Evolutionary conservation across 2,797 vertebrate genomes (phyloP).

Genomic region (Amphiprion clarkii): DNA sequence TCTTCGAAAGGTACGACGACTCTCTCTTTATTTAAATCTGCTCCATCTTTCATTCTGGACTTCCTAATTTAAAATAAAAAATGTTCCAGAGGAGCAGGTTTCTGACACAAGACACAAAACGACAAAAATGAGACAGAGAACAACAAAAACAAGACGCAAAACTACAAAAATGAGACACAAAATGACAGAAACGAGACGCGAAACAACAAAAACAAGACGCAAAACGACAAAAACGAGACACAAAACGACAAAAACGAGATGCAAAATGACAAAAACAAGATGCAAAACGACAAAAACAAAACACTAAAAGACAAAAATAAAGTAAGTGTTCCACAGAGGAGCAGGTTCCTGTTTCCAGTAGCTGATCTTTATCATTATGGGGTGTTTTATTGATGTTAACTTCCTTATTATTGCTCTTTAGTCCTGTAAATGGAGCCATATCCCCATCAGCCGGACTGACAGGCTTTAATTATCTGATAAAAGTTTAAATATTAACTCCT

Average conservation of each 20-base stretch:
- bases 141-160: too few species aligned
- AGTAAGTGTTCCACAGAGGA: not conserved
- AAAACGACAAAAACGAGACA: too few species aligned
- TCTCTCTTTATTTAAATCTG: not conserved
- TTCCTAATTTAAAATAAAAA: not conserved
- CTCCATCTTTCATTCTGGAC: not conserved
- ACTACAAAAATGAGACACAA: too few species aligned
- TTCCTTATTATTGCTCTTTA: not conserved
- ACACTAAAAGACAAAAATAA: not conserved
- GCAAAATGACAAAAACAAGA: too few species aligned
- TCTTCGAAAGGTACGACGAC: constrained; percentile 92
- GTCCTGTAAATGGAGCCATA: too few species aligned
- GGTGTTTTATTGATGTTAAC: constrained; percentile 1
- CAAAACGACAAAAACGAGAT: too few species aligned
- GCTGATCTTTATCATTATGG: constrained; percentile 11
- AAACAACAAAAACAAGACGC: too few species aligned
- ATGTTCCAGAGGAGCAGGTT: constrained; percentile 1
- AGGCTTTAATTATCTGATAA: too few species aligned
- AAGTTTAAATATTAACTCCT: not conserved
- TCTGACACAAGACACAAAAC: not conserved
- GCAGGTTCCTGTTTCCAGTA: constrained; percentile 30
- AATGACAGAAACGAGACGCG: too few species aligned
- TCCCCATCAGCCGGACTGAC: too few species aligned
- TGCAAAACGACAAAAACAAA: too few species aligned
- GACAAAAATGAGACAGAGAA: too few species aligned